Evolutionary conservation across 1,140 invertebrate genomes (phyloP).

Genomic region (Bombus balteatus): DNA sequence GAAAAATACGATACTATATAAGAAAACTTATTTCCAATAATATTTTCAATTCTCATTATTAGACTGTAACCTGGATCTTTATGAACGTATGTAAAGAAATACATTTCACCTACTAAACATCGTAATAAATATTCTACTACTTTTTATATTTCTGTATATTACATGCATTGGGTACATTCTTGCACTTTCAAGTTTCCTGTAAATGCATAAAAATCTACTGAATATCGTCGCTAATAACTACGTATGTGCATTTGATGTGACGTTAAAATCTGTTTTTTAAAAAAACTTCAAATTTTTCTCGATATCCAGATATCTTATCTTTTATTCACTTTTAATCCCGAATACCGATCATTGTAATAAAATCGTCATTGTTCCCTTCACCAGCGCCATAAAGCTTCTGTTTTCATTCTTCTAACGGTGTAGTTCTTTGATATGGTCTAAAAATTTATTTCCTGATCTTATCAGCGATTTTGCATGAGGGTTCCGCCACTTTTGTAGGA

Average conservation of each 20-base stretch:
- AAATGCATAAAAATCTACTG: no score
- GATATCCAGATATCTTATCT: background rate
- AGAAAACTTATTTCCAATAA: no score
- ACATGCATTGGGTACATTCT: background rate
- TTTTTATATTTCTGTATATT: background rate
- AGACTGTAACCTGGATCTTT: no score
- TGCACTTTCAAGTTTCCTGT: no score
- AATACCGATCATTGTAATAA: background rate
- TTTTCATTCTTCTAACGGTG: background rate
- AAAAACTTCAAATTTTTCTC: background rate
- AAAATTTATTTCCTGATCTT: background rate
- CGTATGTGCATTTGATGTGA: no score
- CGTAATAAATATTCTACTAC: background rate
- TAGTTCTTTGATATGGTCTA: background rate
- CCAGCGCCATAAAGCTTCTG: background rate
- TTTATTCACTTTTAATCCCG: background rate
- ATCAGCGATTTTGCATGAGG: conserved; percentile 6
- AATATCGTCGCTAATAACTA: no score
- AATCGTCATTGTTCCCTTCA: background rate
- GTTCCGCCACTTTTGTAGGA: conserved; percentile 10
- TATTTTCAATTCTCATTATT: no score
- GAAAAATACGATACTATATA: no score
- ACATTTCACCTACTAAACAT: no score
- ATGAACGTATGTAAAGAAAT: no score
- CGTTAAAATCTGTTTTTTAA: no score